Conservation (phyloP, 2,888 invertebrate species). For the Acanthosepion lycidas region DNA sequence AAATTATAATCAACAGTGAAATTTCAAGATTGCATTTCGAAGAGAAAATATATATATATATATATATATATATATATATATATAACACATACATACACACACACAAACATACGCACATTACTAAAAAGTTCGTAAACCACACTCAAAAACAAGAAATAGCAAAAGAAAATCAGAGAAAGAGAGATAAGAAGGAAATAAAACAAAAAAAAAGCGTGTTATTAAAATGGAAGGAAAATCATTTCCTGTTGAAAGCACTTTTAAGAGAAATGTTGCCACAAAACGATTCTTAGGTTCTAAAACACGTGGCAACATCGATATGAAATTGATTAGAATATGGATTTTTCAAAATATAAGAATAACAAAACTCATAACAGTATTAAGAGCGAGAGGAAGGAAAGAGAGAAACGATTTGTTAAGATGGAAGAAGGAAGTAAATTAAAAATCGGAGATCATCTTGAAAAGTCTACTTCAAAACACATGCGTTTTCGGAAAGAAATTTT, state of each 20-base stretch:
- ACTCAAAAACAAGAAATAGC: not conserved
- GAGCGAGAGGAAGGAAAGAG: not conserved
- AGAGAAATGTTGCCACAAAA: not conserved
- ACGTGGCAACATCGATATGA: constrained; percentile 14
- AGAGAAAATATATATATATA: not conserved
- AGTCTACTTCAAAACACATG: not conserved
- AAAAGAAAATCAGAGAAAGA: not conserved
- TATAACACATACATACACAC: not conserved
- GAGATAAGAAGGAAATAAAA: not conserved
- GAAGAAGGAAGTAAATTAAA: not conserved
- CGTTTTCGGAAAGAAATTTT: not conserved
- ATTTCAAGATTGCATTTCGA: not conserved
- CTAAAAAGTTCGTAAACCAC: not conserved
- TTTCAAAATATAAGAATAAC: not conserved
- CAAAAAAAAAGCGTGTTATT: not conserved
- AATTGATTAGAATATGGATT: constrained; percentile 23
- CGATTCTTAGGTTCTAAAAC: not conserved
- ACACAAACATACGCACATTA: not conserved
- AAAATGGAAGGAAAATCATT: not conserved
- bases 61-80: no score
- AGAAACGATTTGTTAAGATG: not conserved
- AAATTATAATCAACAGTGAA: not conserved
- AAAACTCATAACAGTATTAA: not conserved
- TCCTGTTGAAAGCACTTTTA: not conserved
- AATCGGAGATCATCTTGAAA: not conserved